Conservation (phyloP, 2,113 vertebrate genomes). For the Pleuronectes platessa region DNA sequence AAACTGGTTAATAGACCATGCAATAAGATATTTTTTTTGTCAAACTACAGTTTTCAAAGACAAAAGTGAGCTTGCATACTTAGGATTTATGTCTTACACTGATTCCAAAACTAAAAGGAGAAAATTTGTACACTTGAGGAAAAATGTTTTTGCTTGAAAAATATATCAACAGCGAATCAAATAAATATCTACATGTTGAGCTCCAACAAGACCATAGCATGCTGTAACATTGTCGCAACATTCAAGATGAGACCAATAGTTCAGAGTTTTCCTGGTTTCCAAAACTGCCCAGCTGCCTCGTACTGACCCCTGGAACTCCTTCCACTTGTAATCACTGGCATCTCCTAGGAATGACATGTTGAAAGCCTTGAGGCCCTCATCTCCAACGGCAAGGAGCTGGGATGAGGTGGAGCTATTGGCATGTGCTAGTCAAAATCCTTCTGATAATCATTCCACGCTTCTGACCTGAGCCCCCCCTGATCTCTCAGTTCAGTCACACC, state of each 20-base stretch:
- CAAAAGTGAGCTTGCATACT: neutral
- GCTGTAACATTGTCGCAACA: neutral
- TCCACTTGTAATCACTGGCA: constrained; percentile 79
- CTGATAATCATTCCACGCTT: neutral
- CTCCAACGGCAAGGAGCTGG: constrained; percentile 21
- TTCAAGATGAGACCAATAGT: neutral
- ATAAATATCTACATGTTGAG: too few relatives aligned
- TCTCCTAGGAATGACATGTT: constrained; percentile 69
- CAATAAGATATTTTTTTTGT: neutral
- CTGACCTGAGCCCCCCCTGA: neutral
- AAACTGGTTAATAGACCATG: neutral
- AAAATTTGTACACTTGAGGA: neutral
- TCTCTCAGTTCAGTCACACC: constrained; percentile 43
- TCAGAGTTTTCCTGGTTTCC: neutral
- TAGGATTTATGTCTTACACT: neutral
- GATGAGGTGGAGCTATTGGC: constrained; percentile 39
- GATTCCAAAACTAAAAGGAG: neutral
- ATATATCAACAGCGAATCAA: neutral
- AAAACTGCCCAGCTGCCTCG: neutral
- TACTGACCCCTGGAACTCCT: constrained; percentile 83
- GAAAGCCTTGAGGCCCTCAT: constrained; percentile 49
- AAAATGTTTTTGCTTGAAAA: neutral
- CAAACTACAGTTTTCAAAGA: neutral
- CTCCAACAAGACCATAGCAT: neutral
- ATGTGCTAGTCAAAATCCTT: constrained; percentile 40